Evolutionary conservation across 92 coral and sea anemone genomes (phyloP), one percentile per base, ranked within the genome.

Genomic region (Porites rus): DNA sequence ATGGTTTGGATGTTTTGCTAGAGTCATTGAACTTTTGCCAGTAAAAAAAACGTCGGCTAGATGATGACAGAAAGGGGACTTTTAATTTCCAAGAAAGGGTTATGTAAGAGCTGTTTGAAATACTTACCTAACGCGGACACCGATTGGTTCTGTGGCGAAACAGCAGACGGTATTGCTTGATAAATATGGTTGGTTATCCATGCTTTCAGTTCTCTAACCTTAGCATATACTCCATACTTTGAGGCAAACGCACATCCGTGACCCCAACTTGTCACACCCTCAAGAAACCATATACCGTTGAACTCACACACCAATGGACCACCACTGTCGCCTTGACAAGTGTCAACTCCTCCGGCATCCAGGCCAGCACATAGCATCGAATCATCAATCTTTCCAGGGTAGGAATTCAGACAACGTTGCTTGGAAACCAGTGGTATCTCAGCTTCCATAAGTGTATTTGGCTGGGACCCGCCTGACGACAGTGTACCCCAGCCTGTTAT

Each of bases 361-460:
- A 75, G 74, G n/a, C 88, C 88, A 28, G 88, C 88, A 61, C 88
- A 84, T 8, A 84, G 52, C 88, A 84, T 84, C 25, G 88, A 54
- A 8, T 75, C 81, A 62, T 75, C 73, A 50, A 84, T 73, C 52
- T 74, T 10, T 7, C 21, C 65, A 8, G 82, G 82, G 38, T 84
- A 84, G 46, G 72, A 5, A 62, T 21, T 51, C 4, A 1, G 8
- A 46, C 82, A 84, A 38, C 64, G 72, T 25, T 38, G 17, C 21
- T 84, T 53, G 19, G 74, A 65, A 20, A 80, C 84, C 7, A 80
- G 63, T 20, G 84, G 76, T 46, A 80, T 76, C 1, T 59, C 6
- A 10, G 84, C 84, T 54, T 80, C 50, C 84, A 67, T 80, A 7
- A 80, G 69, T 2, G 51, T 16, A 46, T 69, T 80, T 22, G 76